These are phyloP conservation scores for Spheniscus mendiculus DNA, from an alignment of 2,113 vertebrate species.

Conservation along the genomic window DNA sequence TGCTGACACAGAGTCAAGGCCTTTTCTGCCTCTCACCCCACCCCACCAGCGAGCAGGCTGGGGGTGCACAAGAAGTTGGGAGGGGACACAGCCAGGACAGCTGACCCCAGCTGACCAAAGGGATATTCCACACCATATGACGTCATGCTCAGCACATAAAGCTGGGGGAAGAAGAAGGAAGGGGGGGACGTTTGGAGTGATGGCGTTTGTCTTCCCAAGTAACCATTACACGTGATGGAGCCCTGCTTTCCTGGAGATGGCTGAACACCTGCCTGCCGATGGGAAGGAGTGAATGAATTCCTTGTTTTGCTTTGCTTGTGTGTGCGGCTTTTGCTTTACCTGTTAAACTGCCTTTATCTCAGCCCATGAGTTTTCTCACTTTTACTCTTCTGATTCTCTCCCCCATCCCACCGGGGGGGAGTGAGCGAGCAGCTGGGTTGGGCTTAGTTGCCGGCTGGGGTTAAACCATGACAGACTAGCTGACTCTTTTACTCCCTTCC, in stretches of 20 bases:
- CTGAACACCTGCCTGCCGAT: neutral
- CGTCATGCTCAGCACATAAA: neutral
- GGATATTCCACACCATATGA: neutral
- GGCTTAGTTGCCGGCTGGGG: neutral
- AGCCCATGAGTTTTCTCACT: neutral
- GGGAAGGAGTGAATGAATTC: neutral
- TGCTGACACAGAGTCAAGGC: neutral
- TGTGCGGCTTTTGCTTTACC: neutral
- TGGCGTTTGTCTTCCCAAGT: neutral
- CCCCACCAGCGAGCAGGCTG: neutral
- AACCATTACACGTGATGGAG: neutral
- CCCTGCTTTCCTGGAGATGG: neutral
- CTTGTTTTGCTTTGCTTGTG: neutral
- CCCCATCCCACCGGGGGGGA: neutral
- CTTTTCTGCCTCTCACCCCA: neutral
- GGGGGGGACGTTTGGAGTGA: fast-evolving
- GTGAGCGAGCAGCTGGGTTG: neutral
- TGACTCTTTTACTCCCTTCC: neutral
- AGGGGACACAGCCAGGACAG: neutral
- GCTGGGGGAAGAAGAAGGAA: neutral
- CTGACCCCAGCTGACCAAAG: neutral
- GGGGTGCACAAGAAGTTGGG: neutral
- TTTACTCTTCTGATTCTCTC: neutral
- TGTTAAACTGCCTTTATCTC: neutral
- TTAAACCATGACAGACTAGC: neutral